A percentile compares a stretch with the other conserved stretches of the same genome.
Conservation (phyloP, 2,888 invertebrate genomes). For the Platycheirus rosarum region DNA sequence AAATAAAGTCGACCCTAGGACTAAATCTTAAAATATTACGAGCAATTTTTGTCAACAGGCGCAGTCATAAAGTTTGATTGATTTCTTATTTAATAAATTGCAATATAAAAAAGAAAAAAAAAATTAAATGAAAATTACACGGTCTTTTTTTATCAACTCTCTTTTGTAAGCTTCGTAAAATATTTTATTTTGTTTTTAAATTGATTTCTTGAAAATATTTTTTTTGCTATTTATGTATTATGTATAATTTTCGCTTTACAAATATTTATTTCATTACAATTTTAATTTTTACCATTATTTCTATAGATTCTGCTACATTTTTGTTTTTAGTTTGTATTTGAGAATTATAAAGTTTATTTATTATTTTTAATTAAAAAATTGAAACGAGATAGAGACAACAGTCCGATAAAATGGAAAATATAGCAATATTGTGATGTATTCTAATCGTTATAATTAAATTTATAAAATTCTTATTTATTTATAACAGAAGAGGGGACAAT, state of each 20-base stretch:
- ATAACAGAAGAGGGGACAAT: background rate
- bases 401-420: conserved; percentile 53
- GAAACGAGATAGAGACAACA: conserved; percentile 56
- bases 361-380: conserved; percentile 28
- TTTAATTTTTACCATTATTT: conserved; percentile 5
- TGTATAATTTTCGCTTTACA: conserved; percentile 45
- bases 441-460: conserved; percentile 63
- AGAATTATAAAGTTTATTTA: conserved; percentile 46
- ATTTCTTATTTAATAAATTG: conserved; percentile 18
- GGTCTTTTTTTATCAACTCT: conserved; percentile 58
- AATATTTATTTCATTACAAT: conserved; percentile 59
- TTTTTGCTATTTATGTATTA: too few species aligned
- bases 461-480: conserved; percentile 57
- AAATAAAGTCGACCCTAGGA: conserved; percentile 59
- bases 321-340: conserved; percentile 30
- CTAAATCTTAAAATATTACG: conserved; percentile 56
- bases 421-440: conserved; percentile 66
- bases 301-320: conserved; percentile 50
- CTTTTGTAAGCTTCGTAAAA: conserved; percentile 51
- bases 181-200: conserved; percentile 39
- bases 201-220: conserved; percentile 36
- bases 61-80: conserved; percentile 54
- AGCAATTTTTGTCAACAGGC: conserved; percentile 57
- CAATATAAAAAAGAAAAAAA: conserved; percentile 75
- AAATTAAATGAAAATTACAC: conserved; percentile 37